Conservation (phyloP, 2,797 vertebrate species). For the Fundulus diaphanus region DNA sequence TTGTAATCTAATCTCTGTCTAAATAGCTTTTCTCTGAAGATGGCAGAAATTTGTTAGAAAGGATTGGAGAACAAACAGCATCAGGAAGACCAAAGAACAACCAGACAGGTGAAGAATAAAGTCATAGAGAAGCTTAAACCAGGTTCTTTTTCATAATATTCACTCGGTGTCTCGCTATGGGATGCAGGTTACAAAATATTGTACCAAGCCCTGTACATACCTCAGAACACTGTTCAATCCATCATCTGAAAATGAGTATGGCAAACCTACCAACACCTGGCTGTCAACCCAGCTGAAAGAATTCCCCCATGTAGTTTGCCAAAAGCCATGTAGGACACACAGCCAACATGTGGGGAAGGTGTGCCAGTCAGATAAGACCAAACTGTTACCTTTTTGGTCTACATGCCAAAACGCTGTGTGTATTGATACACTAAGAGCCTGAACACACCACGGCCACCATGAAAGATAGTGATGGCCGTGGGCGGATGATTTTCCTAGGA, state of each 20-base stretch:
- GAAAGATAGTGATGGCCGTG: not conserved
- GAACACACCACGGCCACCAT: not conserved
- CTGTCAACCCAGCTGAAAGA: not conserved
- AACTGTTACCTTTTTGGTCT: not conserved
- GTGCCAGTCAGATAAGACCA: not conserved
- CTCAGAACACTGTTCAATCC: not conserved
- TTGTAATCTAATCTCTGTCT: not conserved
- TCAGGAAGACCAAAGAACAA: not conserved
- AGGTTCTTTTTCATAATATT: no score
- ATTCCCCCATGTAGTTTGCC: not conserved
- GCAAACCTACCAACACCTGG: not conserved
- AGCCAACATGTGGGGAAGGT: slow-evolving; percentile 1
- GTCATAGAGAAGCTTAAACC: not conserved
- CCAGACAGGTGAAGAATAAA: not conserved
- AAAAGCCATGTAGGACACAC: not conserved
- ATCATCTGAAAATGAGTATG: not conserved
- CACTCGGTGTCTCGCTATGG: no score
- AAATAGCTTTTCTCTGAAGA: no score
- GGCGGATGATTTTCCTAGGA: not conserved
- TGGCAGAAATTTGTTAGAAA: not conserved
- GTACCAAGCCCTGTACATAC: not conserved
- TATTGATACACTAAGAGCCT: not conserved
- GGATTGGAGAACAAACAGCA: not conserved
- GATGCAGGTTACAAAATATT: not conserved
- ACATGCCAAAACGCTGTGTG: not conserved